phyloP scores from a whole-genome alignment of 2,797 vertebrate genomes.

The Myotis findleyi region DNA sequence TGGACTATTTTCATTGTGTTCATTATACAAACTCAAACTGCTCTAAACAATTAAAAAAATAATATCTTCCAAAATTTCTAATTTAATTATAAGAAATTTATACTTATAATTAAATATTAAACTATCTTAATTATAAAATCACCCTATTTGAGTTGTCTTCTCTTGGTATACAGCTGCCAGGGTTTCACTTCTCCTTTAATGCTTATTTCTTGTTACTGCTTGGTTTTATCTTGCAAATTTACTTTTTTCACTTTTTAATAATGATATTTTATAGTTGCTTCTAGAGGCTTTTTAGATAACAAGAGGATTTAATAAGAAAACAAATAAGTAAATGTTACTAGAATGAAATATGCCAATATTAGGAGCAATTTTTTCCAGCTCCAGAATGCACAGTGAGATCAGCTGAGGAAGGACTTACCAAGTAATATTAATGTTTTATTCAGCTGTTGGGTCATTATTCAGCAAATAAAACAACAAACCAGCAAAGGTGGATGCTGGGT shows the following conservation, averaged over 20 bases:
- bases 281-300: neutral
- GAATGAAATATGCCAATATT: conserved; percentile 18
- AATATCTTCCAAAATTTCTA: neutral
- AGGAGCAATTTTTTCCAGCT: neutral
- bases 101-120: neutral
- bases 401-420: neutral
- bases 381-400: neutral
- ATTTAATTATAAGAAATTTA: neutral
- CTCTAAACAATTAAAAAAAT: conserved; percentile 4
- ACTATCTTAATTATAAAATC: neutral
- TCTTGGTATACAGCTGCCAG: neutral
- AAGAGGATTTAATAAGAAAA: conserved; percentile 37
- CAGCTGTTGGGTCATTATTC: neutral
- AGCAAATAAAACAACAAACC: neutral
- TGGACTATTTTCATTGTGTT: neutral
- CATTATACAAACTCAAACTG: neutral
- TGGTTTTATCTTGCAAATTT: neutral
- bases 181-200: conserved; percentile 13
- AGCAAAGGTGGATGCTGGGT: neutral
- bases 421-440: neutral
- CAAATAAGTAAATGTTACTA: neutral
- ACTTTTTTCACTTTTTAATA: conserved; percentile 50
- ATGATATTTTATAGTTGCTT: conserved; percentile 35
- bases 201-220: neutral
- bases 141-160: neutral